Percentiles rank a stretch among this genome's conserved stretches.
phyloP scores from a whole-genome alignment of 2,888 invertebrate genomes.

The Lepeophtheirus nordmannii region DNA sequence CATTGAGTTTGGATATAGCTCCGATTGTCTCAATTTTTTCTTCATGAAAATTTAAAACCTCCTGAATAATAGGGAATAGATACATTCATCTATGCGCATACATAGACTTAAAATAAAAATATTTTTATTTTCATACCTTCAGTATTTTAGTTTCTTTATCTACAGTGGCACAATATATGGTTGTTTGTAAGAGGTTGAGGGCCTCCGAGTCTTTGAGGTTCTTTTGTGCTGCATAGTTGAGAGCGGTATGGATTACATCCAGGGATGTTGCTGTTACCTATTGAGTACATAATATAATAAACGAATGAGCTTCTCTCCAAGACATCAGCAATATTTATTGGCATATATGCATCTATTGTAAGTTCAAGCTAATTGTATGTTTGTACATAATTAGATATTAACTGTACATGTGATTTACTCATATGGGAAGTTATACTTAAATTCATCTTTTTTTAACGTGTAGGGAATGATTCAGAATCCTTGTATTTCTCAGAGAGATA shows the following conservation, averaged over 20 bases:
- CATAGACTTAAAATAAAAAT: background rate
- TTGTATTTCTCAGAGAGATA: too few species aligned
- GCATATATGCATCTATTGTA: too few species aligned
- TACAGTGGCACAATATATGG: constrained; percentile 21
- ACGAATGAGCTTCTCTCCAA: too few species aligned
- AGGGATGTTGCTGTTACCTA: constrained; percentile 12
- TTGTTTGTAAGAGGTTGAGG: constrained; percentile 10
- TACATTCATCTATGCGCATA: too few species aligned
- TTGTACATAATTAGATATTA: too few species aligned
- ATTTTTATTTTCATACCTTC: background rate
- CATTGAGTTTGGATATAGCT: constrained; percentile 14
- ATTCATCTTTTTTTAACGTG: too few species aligned
- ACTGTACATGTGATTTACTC: too few species aligned
- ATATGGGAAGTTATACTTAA: too few species aligned
- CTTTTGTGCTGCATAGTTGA: constrained; percentile 16
- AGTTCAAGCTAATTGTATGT: too few species aligned
- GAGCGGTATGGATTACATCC: constrained; percentile 12
- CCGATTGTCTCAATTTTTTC: constrained; percentile 14
- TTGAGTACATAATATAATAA: background rate
- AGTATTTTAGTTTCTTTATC: constrained; percentile 6
- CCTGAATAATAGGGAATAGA: too few species aligned
- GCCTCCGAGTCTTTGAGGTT: constrained; percentile 13
- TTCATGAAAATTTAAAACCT: constrained; percentile 14
- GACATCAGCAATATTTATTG: too few species aligned
- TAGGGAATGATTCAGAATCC: too few species aligned